phyloP scores from a whole-genome alignment of 2,113 vertebrate species.

The Collichthys lucidus region DNA sequence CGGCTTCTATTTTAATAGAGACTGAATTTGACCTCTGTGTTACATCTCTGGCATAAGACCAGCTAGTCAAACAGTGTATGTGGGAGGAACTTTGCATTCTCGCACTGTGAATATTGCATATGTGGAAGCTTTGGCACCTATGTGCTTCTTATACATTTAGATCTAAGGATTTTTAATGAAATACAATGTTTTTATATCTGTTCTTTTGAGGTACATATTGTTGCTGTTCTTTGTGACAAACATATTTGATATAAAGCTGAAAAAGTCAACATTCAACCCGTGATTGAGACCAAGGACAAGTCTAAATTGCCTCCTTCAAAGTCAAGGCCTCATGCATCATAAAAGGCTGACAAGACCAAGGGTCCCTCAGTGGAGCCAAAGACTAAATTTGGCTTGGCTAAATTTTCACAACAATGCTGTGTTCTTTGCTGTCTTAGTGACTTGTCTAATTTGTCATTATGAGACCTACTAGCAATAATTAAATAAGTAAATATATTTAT shows the following conservation, averaged over 20 bases:
- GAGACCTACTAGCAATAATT: neutral
- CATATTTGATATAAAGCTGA: neutral
- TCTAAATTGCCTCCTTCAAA: conserved; percentile 29
- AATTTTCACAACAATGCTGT: conserved; percentile 7
- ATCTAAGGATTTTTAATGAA: neutral
- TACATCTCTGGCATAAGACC: conserved; percentile 11
- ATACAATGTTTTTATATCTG: neutral
- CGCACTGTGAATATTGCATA: neutral
- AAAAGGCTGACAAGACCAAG: neutral
- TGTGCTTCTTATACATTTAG: neutral
- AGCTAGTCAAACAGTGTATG: conserved; percentile 4
- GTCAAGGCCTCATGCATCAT: neutral
- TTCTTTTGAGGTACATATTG: no score
- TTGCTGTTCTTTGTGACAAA: neutral
- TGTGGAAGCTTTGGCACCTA: conserved; percentile 2
- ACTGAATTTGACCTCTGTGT: conserved; percentile 36
- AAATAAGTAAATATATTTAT: neutral
- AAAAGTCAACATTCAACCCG: neutral
- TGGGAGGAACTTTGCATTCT: conserved; percentile 14
- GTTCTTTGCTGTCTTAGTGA: neutral
- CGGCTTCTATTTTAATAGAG: conserved; percentile 33
- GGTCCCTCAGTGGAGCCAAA: conserved; percentile 12
- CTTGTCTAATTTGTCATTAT: neutral
- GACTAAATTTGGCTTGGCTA: neutral
- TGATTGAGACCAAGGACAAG: conserved; percentile 25